Conservation (phyloP, 2,797 vertebrate species). For the Siniperca undulata region DNA sequence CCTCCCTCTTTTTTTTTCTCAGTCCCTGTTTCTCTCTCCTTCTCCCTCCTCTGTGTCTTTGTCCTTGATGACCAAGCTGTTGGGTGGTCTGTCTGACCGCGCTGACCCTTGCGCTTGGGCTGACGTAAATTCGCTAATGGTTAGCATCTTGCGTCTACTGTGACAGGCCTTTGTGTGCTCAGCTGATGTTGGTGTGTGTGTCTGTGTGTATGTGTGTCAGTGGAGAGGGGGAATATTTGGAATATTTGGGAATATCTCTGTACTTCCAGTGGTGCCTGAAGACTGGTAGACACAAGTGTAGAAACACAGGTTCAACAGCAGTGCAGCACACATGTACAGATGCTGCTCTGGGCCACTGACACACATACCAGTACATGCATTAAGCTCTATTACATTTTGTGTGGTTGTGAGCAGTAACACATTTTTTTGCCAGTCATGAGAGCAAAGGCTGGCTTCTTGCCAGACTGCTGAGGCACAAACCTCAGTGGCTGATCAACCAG, state of each 20-base stretch:
- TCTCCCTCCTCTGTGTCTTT: constrained; percentile 63
- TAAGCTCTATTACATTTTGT: neutral
- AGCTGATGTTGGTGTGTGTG: constrained; percentile 60
- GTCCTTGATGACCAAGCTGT: constrained; percentile 81
- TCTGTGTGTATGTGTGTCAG: too few relatives aligned
- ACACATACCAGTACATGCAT: neutral
- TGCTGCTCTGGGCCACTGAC: constrained; percentile 33
- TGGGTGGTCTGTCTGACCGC: constrained; percentile 80
- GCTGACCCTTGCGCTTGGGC: constrained; percentile 72
- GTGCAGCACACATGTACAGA: constrained; percentile 27
- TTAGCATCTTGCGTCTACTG: constrained; percentile 66
- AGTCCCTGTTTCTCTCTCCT: constrained; percentile 38
- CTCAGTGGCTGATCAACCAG: constrained; percentile 26
- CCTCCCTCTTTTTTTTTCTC: constrained; percentile 44
- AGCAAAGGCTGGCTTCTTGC: constrained; percentile 33
- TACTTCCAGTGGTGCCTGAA: constrained; percentile 34
- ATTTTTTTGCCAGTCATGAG: constrained; percentile 27
- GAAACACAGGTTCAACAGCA: constrained; percentile 24
- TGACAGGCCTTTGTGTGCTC: constrained; percentile 67
- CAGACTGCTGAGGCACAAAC: constrained; percentile 26
- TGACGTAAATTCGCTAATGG: constrained; percentile 82
- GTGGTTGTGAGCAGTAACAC: constrained; percentile 17
- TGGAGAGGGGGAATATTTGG: constrained; percentile 33
- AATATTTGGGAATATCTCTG: constrained; percentile 50
- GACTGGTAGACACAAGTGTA: constrained; percentile 20